Evolutionary conservation across 2,888 invertebrate genomes (phyloP), one percentile per base, ranked within the genome.

Genomic region (Cerastis rubricosa): DNA sequence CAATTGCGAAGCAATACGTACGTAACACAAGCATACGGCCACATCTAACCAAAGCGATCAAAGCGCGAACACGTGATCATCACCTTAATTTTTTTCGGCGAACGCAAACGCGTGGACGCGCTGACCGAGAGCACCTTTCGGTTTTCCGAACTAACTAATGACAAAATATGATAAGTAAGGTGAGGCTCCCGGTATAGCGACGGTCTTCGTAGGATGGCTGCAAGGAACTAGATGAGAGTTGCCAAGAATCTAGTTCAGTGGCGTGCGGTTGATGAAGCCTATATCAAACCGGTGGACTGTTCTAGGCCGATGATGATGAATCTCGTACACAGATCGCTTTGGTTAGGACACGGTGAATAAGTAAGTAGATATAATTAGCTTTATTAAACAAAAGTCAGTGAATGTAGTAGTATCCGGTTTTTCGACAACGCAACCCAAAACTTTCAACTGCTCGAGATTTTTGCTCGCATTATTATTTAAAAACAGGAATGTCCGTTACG

Each of bases 401-500:
- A 89, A 90, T 88, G 89, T 87, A 78, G 84, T 71, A 65, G 54
- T 59, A 69, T 66, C 86, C 81, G 59, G 84, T 90, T 89, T 88
- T 84, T 77, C 64, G 76, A 81, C 83, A 80, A 71, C 82, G 73
- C 76, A 81, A 86, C 71, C 35, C 65, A 81, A 80, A 79, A 90
- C 89, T 91, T 90, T 90, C 89, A 80, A 89, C 74, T 79, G 80
- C 78, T 86, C 76, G 87, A 87, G 83, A 87, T 87, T 88, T 88
- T 78, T 66, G 76, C 68, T 80, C 78, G 75, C 75, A 77, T 85
- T 85, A 85, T 89, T 85, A 83, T 76, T 84, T 76, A 51, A 88
- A 89, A 89, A 89, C 85, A 79, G 80, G 78, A 89, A 89, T 89
- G 54, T 84, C 43, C 49, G 79, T 92, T 92, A 84, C 87, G 90